Conservation (phyloP, 1,140 invertebrate genomes). For the Drosophila kanapiae region DNA sequence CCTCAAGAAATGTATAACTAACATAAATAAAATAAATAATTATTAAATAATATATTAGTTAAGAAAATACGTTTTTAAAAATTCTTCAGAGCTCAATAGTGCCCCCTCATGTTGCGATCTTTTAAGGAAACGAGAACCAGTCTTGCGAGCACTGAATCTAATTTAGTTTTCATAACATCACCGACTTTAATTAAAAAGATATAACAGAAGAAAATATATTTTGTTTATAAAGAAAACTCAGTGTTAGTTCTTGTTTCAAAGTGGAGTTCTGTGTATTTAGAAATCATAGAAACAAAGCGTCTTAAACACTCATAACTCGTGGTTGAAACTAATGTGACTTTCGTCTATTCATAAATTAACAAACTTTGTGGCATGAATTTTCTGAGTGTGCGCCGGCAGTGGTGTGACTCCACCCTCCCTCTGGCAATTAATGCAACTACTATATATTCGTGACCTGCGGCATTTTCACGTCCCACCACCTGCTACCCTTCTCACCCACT, state of each 20-base stretch:
- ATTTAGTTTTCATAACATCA: too few species aligned
- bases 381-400: conserved; percentile 1
- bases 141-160: background rate
- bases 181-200: background rate
- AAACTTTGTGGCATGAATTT: conserved; percentile 7
- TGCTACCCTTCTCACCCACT: background rate
- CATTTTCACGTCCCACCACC: conserved; percentile 2
- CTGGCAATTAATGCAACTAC: conserved; percentile 18
- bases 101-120: too few species aligned
- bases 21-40: background rate
- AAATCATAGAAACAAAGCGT: background rate
- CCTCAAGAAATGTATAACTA: background rate
- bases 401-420: background rate
- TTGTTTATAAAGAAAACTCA: conserved; percentile 3
- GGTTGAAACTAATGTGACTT: background rate
- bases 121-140: background rate
- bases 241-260: background rate
- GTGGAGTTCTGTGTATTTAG: background rate
- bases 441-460: conserved; percentile 20
- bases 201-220: background rate
- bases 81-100: too few species aligned
- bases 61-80: too few species aligned
- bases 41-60: too few species aligned
- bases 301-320: background rate
- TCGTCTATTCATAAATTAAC: conserved; percentile 11